Evolutionary conservation across 37 sponge, comb jelly and placozoan genomes (phyloP).

Genomic region (Chondrosia reniformis): DNA sequence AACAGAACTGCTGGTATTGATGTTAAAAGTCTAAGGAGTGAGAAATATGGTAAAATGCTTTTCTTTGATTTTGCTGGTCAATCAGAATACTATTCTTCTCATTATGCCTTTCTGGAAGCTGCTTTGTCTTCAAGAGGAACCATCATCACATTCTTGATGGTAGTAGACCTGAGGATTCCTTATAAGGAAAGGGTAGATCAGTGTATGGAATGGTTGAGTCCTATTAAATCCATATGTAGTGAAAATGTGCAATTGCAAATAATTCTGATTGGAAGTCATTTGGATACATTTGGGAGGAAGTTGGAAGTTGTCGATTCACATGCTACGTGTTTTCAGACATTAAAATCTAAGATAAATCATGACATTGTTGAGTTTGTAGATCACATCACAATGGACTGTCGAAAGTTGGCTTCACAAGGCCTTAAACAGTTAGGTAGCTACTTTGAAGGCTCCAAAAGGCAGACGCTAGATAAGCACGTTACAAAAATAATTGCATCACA

Average conservation of each 20-base stretch:
- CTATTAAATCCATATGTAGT: not conserved
- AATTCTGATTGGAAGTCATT: not conserved
- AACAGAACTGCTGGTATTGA: constrained; percentile 6
- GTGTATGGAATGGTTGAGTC: constrained; percentile 4
- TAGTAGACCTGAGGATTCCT: not conserved
- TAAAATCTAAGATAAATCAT: too few relatives aligned
- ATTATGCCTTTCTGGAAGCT: not conserved
- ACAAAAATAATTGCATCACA: too few relatives aligned
- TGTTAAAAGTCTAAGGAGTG: not conserved
- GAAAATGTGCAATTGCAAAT: not conserved
- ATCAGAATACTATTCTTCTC: not conserved
- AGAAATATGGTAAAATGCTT: not conserved
- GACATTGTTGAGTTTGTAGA: not conserved
- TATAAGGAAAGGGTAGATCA: not conserved
- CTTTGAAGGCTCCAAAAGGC: not conserved
- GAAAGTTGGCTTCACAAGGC: not conserved
- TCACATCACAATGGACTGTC: not conserved
- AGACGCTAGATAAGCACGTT: too few relatives aligned
- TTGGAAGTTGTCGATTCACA: too few relatives aligned
- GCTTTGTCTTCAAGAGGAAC: not conserved
- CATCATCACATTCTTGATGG: not conserved
- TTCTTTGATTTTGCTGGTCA: constrained; percentile 12
- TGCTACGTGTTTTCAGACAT: not conserved
- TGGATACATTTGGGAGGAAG: not conserved
- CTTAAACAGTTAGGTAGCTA: not conserved